Percentiles rank a stretch among this genome's conserved stretches.
Evolutionary conservation across 2,888 invertebrate genomes (phyloP).

Genomic region (Tipula vernalis): DNA sequence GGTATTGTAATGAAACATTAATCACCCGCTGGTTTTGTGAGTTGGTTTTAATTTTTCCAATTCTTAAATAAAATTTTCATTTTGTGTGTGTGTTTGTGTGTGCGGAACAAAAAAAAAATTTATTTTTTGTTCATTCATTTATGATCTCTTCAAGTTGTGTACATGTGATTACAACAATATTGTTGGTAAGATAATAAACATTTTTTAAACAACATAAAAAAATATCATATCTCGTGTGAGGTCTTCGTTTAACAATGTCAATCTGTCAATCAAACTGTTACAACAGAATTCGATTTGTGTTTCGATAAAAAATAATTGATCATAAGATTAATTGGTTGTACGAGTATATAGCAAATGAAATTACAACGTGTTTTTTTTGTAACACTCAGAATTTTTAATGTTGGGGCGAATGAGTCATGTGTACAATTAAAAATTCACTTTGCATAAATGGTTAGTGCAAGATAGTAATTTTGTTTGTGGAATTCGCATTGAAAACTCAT

Average conservation of each 20-base stretch:
- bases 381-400: not conserved
- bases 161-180: not conserved
- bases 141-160: not conserved
- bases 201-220: not conserved
- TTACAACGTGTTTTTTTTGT: not conserved
- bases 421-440: not conserved
- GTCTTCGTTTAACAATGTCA: not conserved
- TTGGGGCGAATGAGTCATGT: not conserved
- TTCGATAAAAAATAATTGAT: slow-evolving; percentile 4
- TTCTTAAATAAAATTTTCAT: not conserved
- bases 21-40: not conserved
- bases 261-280: not conserved
- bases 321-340: not conserved
- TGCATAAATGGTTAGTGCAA: not conserved
- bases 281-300: not conserved
- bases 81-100: not conserved
- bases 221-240: not conserved
- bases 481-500: too few species aligned
- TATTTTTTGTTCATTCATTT: not conserved
- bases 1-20: not conserved
- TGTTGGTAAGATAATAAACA: not conserved
- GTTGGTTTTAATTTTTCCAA: not conserved
- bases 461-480: too few species aligned
- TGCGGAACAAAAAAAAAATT: not conserved
- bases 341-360: not conserved